Base-by-base conservation (phyloP, 2,113 vertebrate species). In the Oryzias curvinotus region DNA sequence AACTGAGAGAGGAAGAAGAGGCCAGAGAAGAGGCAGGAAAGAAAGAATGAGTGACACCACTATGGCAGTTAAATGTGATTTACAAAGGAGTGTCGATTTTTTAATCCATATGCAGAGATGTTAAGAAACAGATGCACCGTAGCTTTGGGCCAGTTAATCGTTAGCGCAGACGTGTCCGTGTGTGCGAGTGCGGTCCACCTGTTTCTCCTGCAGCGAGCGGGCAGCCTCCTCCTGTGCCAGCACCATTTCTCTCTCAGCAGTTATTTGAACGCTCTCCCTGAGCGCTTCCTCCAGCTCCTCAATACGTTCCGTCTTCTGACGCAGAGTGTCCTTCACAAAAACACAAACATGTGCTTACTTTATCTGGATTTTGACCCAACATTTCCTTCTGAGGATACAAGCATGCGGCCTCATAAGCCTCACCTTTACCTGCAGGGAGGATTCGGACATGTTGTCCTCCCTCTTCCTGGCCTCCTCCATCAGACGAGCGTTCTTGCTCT, bases 241-340 rank as follows among this genome's bases (percentile, higher is more conserved):
- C 78, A 99, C 95, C 97, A 99, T 96, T 92, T 99, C 97, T 50
- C 96, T 91, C 88, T 99, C 97, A 49, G 97, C 96, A 44, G 96
- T 99, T 91, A 99, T 98, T 88, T 98, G 97, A 71, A 99, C 97
- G 62, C 97, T 98, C 80, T 99, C 97, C 86, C 97, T 94, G 81
- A 99, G 92, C 57, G 97, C 97, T 85, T 99, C 97, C 88, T 99
- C 97, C 91, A 99, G 81, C 73, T 99, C 97, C 91, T 99, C 97
- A 45, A 99, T 99, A 68, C 97, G 96, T 90, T 98, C 96, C 28
- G 94, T 89, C 90, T 97, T 98, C 93, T 95, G 96, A 80, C 92
- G 95, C 57, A 98, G 90, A 52, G 91, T 93, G 90, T 98, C 97
- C 97, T 98, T 85, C 85, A 88, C 12, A 23, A 23, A 4, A 7